Evolutionary conservation across 2,888 invertebrate species (phyloP), one percentile per base, ranked within the genome.

Genomic region (Eristalinus sepulchralis): DNA sequence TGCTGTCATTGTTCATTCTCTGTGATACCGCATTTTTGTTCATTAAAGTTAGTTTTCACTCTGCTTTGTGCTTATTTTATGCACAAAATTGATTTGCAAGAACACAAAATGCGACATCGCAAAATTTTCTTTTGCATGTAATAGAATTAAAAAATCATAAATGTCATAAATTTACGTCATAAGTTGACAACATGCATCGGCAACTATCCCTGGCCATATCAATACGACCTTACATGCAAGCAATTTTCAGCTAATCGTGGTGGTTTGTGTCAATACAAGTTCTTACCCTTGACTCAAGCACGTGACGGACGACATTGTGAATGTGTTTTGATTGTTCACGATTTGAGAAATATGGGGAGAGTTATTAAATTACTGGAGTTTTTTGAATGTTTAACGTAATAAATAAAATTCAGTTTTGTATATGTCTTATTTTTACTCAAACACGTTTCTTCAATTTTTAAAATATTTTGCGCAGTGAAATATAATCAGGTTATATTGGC

Each of bases 371-470:
- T 67, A 67, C 9, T 66, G 27, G 5, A 5, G 17, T 17, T 31
- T 31, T 11, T 20, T 20, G 13, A 36, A 22, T 20, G 13, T 66
- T 17, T 10, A 8, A 22, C 5, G 20, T 4, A 17, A 31, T 67
- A 53, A 17, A 17, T 3, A 20, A 33, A 67, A 67, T 53, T 67
- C 2, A 20, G 5, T n/a, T 11, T 11, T 17, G 3, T n/a, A n/a
- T n/a, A n/a, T n/a, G n/a, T n/a, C 17, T n/a, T 66, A 31, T 36
- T 17, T 10, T 4, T 8, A 24, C 8, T 33, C 31, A 27, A 53
- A 31, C 67, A 67, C 67, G 31, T 31, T 67, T 67, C 20, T 53
- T 20, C 31, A 67, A 67, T 67, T 67, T 67, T 20, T 20, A 4
- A 9, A 9, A 55, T 55, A 22, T 55, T 55, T 17, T 39, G 13